Percentiles rank a stretch among this genome's conserved stretches.
Conservation (phyloP, 2,113 vertebrate genomes). For the Noturus placidus region DNA sequence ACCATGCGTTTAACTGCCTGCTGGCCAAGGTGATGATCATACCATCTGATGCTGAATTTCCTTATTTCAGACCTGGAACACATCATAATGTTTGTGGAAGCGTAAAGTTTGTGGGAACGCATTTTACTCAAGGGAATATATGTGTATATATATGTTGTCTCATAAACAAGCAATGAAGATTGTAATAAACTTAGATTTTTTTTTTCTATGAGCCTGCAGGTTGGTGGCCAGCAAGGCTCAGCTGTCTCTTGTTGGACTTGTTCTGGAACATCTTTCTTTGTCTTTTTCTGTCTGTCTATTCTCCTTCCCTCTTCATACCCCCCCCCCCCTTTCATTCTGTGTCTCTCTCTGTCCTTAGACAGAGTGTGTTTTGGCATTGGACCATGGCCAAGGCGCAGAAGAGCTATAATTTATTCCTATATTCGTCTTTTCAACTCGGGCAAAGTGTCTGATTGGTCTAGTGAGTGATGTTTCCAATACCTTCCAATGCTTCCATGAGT, state of each 20-base stretch:
- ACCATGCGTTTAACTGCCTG: conserved; percentile 22
- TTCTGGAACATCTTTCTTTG: conserved; percentile 2
- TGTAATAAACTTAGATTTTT: not conserved
- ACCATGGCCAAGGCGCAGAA: conserved; percentile 2
- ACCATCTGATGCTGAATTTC: conserved; percentile 27
- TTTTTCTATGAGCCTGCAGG: not conserved
- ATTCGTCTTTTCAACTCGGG: conserved; percentile 31
- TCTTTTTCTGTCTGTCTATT: not conserved
- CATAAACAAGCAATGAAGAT: conserved; percentile 10
- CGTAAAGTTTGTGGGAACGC: not conserved
- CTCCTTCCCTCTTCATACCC: not conserved
- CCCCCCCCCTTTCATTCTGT: not conserved
- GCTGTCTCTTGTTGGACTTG: conserved; percentile 32
- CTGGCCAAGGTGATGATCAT: conserved; percentile 27
- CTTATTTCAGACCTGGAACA: not conserved
- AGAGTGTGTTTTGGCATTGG: not conserved
- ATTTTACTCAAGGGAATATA: conserved; percentile 7
- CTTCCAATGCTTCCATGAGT: conserved; percentile 41
- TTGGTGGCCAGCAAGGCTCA: not conserved
- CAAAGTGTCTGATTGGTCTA: conserved; percentile 50
- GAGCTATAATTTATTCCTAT: conserved; percentile 42
- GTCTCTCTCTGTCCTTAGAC: not conserved
- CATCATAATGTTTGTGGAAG: conserved; percentile 17
- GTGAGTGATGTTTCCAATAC: conserved; percentile 58
- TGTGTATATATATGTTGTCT: not conserved